Conservation (phyloP, 2,888 invertebrate species). For the Agriotes lineatus region DNA sequence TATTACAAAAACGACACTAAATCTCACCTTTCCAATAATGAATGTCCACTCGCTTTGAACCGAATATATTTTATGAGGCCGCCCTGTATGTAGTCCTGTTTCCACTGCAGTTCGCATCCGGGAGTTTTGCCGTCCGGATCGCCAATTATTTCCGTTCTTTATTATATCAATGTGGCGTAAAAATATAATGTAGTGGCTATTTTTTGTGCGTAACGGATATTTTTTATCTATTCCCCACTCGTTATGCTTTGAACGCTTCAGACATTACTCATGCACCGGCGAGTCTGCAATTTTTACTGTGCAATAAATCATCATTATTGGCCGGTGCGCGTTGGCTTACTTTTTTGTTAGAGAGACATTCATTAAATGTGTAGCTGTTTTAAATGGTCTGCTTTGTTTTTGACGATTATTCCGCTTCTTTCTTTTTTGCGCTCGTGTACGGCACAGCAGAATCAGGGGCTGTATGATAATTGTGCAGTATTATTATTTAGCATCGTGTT, state of each 20-base stretch:
- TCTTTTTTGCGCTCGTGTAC: slow-evolving; percentile 40
- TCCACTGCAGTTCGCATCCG: slow-evolving; percentile 22
- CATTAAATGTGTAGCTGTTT: slow-evolving; percentile 58
- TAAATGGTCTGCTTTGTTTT: slow-evolving; percentile 62
- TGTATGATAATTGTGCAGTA: neutral
- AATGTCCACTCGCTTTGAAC: too few relatives aligned
- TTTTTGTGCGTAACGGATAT: slow-evolving; percentile 57
- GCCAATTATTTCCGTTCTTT: slow-evolving; percentile 47
- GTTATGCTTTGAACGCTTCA: slow-evolving; percentile 65
- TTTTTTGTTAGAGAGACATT: slow-evolving; percentile 55
- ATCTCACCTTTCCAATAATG: too few relatives aligned
- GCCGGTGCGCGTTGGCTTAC: slow-evolving; percentile 58
- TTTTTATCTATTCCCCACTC: slow-evolving; percentile 62
- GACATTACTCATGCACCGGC: slow-evolving; percentile 70
- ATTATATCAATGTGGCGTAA: slow-evolving; percentile 60
- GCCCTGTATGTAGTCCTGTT: neutral
- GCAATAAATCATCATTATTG: slow-evolving; percentile 74
- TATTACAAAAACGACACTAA: too few relatives aligned
- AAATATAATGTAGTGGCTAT: slow-evolving; percentile 64
- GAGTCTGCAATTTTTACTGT: slow-evolving; percentile 71
- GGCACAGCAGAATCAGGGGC: neutral
- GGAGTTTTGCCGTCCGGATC: slow-evolving; percentile 26
- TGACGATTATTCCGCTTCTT: slow-evolving; percentile 61
- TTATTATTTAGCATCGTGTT: too few relatives aligned
- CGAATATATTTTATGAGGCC: too few relatives aligned